A percentile compares a stretch with the other conserved stretches of the same genome.
Conservation (phyloP, 2,888 invertebrate genomes). For the Diarsia rubi region DNA sequence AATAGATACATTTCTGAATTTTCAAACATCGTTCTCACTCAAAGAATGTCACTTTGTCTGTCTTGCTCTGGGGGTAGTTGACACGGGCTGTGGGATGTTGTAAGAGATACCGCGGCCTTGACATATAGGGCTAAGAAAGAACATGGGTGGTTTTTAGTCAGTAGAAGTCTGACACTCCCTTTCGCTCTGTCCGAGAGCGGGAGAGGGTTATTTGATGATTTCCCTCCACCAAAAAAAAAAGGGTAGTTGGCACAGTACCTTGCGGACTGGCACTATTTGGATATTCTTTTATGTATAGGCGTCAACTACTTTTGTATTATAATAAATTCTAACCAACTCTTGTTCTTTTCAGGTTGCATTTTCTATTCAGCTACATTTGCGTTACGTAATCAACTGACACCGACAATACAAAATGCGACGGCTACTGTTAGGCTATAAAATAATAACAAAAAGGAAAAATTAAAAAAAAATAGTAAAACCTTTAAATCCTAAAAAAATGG, state of each 20-base stretch:
- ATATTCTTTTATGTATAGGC: not conserved
- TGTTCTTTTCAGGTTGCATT: constrained; percentile 73
- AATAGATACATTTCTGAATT: not conserved
- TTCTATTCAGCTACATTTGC: constrained; percentile 65
- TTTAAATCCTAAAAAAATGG: constrained; percentile 89
- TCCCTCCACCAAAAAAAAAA: too few species aligned
- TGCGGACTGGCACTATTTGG: not conserved
- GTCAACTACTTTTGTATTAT: constrained; percentile 2
- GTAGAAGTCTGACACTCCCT: too few species aligned
- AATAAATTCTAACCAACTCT: constrained; percentile 12
- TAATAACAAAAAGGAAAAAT: constrained; percentile 70
- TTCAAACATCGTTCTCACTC: not conserved
- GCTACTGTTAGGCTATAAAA: constrained; percentile 70
- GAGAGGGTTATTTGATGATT: too few species aligned
- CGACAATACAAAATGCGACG: constrained; percentile 86
- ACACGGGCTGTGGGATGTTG: too few species aligned
- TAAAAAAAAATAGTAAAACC: constrained; percentile 87
- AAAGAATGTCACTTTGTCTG: not conserved
- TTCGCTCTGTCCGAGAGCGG: too few species aligned
- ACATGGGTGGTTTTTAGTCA: too few species aligned
- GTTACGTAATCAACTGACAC: constrained; percentile 85
- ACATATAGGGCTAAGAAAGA: too few species aligned
- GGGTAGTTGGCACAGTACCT: not conserved
- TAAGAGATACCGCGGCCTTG: too few species aligned
- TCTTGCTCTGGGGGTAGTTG: not conserved